These are phyloP conservation scores for Datnioides undecimradiatus DNA, from an alignment of 2,113 vertebrate genomes.

Conservation along the genomic window DNA sequence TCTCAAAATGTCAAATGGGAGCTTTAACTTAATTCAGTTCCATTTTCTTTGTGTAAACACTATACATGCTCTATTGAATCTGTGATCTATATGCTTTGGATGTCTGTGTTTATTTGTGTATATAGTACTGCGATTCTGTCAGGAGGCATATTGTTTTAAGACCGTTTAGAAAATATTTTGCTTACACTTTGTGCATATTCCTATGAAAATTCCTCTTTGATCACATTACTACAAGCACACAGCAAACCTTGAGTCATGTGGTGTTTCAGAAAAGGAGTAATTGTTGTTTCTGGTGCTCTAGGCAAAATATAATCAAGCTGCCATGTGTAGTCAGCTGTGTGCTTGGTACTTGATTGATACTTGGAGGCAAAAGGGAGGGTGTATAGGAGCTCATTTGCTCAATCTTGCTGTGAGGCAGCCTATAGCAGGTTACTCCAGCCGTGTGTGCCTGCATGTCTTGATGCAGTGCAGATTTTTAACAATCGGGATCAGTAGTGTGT, in stretches of 20 bases:
- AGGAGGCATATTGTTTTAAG: neutral
- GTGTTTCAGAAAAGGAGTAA: constrained; percentile 39
- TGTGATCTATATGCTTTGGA: neutral
- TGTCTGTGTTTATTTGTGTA: neutral
- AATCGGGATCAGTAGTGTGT: neutral
- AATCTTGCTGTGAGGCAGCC: constrained; percentile 21
- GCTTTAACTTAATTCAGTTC: neutral
- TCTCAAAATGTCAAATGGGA: neutral
- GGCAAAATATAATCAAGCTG: constrained; percentile 69
- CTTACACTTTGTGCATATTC: neutral
- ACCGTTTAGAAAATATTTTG: neutral
- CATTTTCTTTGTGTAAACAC: neutral
- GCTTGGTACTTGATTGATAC: constrained; percentile 59
- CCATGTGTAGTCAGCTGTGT: constrained; percentile 39
- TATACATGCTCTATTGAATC: neutral
- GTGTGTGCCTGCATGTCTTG: neutral
- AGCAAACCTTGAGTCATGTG: constrained; percentile 17
- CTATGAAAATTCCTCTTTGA: constrained; percentile 20
- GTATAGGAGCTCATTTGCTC: constrained; percentile 24
- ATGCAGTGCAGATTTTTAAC: constrained; percentile 26
- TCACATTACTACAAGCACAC: constrained; percentile 22
- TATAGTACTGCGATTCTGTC: neutral
- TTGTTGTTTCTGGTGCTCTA: constrained; percentile 50
- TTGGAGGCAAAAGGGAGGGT: constrained; percentile 38
- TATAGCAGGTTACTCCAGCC: neutral